These are phyloP conservation scores for Andricus curvator DNA, from an alignment of 2,888 invertebrate genomes.

Conservation along the genomic window DNA sequence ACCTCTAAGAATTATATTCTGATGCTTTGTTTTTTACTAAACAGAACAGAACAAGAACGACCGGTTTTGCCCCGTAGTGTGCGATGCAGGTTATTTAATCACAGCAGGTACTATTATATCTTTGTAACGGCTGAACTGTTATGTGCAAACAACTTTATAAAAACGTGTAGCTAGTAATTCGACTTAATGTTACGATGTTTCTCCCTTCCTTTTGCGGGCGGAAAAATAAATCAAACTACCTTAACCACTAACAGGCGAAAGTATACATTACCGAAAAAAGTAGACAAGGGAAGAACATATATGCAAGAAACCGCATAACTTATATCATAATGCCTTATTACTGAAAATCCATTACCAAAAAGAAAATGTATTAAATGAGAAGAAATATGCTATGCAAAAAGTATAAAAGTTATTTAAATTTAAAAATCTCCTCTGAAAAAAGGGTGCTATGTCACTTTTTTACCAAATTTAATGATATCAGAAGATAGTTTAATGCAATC, in stretches of 20 bases:
- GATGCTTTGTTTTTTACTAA: constrained; percentile 1
- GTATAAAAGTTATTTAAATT: no score
- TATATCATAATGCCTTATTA: constrained; percentile 1
- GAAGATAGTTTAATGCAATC: no score
- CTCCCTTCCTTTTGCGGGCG: neutral
- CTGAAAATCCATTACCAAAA: neutral
- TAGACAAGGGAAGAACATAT: neutral
- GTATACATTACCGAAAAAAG: constrained; percentile 12
- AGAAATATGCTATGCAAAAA: no score
- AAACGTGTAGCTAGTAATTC: constrained; percentile 37
- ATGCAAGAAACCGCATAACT: constrained; percentile 3
- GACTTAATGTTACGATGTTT: constrained; percentile 29
- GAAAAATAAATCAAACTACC: constrained; percentile 32
- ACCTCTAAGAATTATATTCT: neutral
- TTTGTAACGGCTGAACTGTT: constrained; percentile 34
- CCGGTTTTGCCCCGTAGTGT: constrained; percentile 33
- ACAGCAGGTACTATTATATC: constrained; percentile 39
- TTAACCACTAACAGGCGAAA: neutral
- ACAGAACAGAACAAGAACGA: constrained; percentile 33
- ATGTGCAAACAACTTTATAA: constrained; percentile 37
- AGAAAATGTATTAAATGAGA: no score
- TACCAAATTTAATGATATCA: no score
- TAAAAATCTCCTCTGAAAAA: no score
- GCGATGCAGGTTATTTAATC: constrained; percentile 32
- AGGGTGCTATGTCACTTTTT: no score